Evolutionary conservation across 64 coral and sea anemone species (phyloP).

Genomic region (Cladopsammia gracilis): DNA sequence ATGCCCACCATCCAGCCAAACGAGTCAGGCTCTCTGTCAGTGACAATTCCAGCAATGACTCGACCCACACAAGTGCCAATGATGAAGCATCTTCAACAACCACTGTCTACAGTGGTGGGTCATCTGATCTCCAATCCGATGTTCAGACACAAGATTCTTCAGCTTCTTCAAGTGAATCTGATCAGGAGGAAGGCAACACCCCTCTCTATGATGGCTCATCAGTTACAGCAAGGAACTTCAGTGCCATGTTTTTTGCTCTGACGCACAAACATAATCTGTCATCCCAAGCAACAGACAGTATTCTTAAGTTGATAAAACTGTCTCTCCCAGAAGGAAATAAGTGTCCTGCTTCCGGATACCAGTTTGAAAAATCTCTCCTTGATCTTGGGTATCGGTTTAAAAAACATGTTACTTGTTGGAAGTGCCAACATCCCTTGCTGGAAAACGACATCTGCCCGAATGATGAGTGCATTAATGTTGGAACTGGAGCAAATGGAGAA

Average conservation of each 20-base stretch:
- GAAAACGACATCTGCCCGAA: slow-evolving; percentile 64
- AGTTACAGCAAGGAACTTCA: slow-evolving; percentile 75
- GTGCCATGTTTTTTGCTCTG: slow-evolving; percentile 63
- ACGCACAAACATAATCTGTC: slow-evolving; percentile 68
- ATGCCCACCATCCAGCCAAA: too few species aligned
- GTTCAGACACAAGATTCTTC: too few species aligned
- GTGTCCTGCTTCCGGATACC: slow-evolving; percentile 62
- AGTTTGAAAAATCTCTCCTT: slow-evolving; percentile 60
- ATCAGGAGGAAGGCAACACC: not conserved
- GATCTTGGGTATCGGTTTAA: slow-evolving; percentile 19
- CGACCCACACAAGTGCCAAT: too few species aligned
- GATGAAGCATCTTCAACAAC: too few species aligned
- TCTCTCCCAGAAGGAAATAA: slow-evolving; percentile 50
- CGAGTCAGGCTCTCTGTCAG: too few species aligned
- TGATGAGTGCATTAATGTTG: slow-evolving; percentile 34
- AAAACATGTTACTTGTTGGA: slow-evolving; percentile 71
- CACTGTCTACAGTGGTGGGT: too few species aligned
- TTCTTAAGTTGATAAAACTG: slow-evolving; percentile 61
- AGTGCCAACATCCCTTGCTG: slow-evolving; percentile 57
- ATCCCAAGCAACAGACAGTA: slow-evolving; percentile 41
- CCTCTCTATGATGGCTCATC: slow-evolving; percentile 64
- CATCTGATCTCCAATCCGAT: too few species aligned
- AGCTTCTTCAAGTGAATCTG: not conserved
- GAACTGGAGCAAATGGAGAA: slow-evolving; percentile 59
- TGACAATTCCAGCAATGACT: too few species aligned